A percentile compares a stretch with the other conserved stretches of the same genome.
phyloP scores from a whole-genome alignment of 1,140 invertebrate genomes.

The Harpegnathos saltator region DNA sequence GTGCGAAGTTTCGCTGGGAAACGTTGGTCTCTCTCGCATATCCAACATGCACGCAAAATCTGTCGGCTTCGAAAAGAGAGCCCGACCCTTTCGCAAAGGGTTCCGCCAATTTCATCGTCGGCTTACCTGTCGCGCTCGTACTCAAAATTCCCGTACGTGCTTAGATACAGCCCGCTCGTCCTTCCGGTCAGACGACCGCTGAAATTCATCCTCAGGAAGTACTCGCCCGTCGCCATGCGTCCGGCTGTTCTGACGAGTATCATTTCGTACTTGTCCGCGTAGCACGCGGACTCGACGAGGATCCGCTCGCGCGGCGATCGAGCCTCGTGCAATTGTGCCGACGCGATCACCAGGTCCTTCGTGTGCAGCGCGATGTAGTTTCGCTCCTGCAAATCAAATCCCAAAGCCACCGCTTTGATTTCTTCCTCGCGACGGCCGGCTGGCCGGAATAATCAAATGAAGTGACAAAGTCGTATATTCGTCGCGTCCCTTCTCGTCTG shows the following conservation, averaged over 20 bases:
- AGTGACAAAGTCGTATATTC: background rate
- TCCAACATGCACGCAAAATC: too few species aligned
- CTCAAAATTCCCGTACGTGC: slow-evolving; percentile 89
- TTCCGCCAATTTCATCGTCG: background rate
- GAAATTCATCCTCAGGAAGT: slow-evolving; percentile 65
- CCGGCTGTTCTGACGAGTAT: slow-evolving; percentile 1
- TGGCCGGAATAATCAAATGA: background rate
- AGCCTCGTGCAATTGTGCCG: slow-evolving; percentile 3
- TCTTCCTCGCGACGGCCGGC: too few species aligned
- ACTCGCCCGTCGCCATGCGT: background rate
- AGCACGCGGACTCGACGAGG: background rate
- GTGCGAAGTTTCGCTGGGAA: background rate
- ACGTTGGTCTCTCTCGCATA: too few species aligned
- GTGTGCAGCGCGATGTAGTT: slow-evolving; percentile 42
- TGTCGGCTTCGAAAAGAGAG: too few species aligned
- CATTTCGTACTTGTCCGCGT: slow-evolving; percentile 20
- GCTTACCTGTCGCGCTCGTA: slow-evolving; percentile 87
- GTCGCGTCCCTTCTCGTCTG: too few species aligned
- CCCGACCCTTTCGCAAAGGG: too few species aligned
- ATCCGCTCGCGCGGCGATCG: slow-evolving; percentile 7
- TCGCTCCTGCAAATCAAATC: background rate
- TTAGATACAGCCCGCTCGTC: slow-evolving; percentile 89
- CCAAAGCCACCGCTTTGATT: background rate
- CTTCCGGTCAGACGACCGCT: slow-evolving; percentile 75
- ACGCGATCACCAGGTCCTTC: slow-evolving; percentile 21